Percentiles rank a stretch among this genome's conserved stretches.
Conservation (phyloP, 2,888 invertebrate genomes). For the Oscheius onirici region DNA sequence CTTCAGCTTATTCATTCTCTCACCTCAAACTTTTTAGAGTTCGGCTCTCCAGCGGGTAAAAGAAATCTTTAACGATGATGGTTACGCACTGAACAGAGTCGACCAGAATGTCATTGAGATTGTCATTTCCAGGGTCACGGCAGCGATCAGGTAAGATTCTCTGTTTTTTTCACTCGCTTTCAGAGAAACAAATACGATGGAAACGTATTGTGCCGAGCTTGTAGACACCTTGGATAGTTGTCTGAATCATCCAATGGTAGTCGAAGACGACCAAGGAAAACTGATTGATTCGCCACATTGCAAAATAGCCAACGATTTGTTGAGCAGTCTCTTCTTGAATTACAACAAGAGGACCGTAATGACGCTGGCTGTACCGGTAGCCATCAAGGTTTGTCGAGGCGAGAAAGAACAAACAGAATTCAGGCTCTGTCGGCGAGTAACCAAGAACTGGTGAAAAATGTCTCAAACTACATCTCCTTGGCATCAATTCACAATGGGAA, state of each 20-base stretch:
- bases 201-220: constrained; percentile 85
- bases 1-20: no score
- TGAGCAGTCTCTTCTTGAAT: constrained; percentile 89
- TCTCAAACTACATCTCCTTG: constrained; percentile 89
- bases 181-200: constrained; percentile 85
- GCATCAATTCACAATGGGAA: constrained; percentile 90
- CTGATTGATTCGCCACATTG: constrained; percentile 94
- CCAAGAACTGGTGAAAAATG: constrained; percentile 86
- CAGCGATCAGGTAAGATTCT: constrained; percentile 82
- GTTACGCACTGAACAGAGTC: constrained; percentile 80
- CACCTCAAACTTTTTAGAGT: constrained; percentile 61
- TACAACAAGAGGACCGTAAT: constrained; percentile 81
- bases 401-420: constrained; percentile 9
- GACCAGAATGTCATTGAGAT: constrained; percentile 91
- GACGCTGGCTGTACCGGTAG: constrained; percentile 86
- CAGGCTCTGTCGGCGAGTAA: constrained; percentile 84
- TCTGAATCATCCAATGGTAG: constrained; percentile 78
- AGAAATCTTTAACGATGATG: constrained; percentile 84
- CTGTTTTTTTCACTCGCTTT: no score
- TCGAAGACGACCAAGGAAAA: constrained; percentile 74
- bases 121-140: constrained; percentile 88
- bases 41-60: constrained; percentile 81
- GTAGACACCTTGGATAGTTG: constrained; percentile 88
- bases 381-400: constrained; percentile 76
- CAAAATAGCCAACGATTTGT: constrained; percentile 92